Percentiles rank a stretch among this genome's conserved stretches.
These are phyloP conservation scores for Epinephelus malabaricus DNA, from an alignment of 2,797 vertebrate genomes.

Conservation along the genomic window DNA sequence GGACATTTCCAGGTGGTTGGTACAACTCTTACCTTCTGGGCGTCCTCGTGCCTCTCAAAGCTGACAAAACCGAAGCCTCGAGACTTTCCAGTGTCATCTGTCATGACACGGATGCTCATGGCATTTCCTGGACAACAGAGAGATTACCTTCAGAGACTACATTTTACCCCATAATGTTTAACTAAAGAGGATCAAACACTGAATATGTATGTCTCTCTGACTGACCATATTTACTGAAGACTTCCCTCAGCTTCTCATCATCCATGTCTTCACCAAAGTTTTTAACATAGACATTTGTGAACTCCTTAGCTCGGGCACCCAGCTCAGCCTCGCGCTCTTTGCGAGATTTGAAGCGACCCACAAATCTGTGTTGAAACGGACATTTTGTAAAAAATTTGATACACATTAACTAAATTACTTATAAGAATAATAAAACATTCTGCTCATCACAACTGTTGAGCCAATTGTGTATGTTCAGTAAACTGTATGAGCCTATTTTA, in stretches of 20 bases:
- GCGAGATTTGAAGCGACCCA: constrained; percentile 98
- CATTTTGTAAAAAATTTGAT: background rate
- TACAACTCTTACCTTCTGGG: constrained; percentile 90
- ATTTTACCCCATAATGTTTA: background rate
- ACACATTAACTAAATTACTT: background rate
- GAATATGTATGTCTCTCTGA: constrained; percentile 2
- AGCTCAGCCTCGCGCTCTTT: constrained; percentile 98
- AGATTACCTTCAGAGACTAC: background rate
- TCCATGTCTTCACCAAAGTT: constrained; percentile 99
- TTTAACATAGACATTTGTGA: constrained; percentile 98
- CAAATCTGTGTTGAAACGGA: constrained; percentile 86
- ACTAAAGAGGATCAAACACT: constrained; percentile 2
- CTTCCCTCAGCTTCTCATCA: constrained; percentile 95
- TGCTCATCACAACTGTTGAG: background rate
- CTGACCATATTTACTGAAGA: constrained; percentile 95
- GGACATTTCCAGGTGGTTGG: rapidly evolving
- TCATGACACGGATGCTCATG: constrained; percentile 98
- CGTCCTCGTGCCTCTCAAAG: constrained; percentile 98
- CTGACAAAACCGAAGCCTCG: constrained; percentile 98
- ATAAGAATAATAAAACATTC: background rate
- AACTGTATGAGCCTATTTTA: background rate
- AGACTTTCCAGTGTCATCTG: constrained; percentile 94
- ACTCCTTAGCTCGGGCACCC: constrained; percentile 96
- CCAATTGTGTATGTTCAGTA: background rate
- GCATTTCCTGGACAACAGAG: constrained; percentile 87